Evolutionary conservation across 2,797 vertebrate genomes (phyloP).

Genomic region (Parauchenoglanis punctatus): DNA sequence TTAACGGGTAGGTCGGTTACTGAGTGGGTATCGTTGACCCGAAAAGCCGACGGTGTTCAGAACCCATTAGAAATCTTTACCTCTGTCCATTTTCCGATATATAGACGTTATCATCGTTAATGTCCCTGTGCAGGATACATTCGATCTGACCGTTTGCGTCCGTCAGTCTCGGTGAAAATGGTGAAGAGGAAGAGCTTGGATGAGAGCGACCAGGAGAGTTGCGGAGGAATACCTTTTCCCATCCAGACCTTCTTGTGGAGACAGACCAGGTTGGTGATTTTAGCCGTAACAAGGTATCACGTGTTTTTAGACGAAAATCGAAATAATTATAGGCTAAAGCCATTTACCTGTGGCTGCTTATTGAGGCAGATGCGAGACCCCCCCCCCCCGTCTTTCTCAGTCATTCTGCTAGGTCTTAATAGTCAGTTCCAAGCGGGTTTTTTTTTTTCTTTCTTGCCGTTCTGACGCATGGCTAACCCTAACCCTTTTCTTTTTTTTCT

Average conservation of each 20-base stretch:
- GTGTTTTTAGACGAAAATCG: conserved; percentile 61
- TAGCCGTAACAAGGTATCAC: conserved; percentile 61
- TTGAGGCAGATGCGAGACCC: neutral
- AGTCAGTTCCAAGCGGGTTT: no score
- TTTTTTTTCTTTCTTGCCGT: no score
- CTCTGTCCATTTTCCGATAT: conserved; percentile 86
- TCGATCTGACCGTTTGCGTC: conserved; percentile 19
- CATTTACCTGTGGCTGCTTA: neutral
- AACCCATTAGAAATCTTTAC: conserved; percentile 54
- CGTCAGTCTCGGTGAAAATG: conserved; percentile 74
- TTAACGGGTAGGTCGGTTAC: conserved; percentile 22
- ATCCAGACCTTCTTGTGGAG: conserved; percentile 99
- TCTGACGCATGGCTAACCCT: neutral
- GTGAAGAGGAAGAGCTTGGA: conserved; percentile 98
- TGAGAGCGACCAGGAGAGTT: conserved; percentile 90
- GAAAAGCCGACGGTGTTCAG: neutral
- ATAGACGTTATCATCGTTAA: conserved; percentile 63
- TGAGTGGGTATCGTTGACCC: neutral
- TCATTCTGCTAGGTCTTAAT: neutral
- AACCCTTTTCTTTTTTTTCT: no score
- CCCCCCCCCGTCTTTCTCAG: neutral
- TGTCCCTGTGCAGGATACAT: conserved; percentile 64
- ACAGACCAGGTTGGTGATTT: conserved; percentile 88
- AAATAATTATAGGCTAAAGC: neutral
- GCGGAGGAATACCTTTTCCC: conserved; percentile 92